Conservation (phyloP, 2,113 vertebrate genomes). For the Mystacornis crossleyi region DNA sequence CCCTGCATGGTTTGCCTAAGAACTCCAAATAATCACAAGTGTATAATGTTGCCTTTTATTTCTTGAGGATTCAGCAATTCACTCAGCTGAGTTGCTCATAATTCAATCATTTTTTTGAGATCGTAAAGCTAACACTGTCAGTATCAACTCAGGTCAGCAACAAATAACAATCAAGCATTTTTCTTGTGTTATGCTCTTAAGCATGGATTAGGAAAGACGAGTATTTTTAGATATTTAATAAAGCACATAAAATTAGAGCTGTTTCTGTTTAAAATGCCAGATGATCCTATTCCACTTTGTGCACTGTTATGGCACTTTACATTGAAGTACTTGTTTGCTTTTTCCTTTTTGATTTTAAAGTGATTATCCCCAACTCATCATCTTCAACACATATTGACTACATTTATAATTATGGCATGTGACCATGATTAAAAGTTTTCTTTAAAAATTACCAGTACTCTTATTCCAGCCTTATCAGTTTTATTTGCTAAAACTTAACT, state of each 20-base stretch:
- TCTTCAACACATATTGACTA: background rate
- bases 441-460: background rate
- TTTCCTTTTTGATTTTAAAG: background rate
- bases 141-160: background rate
- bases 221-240: background rate
- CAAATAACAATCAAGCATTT: background rate
- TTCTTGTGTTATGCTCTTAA: background rate
- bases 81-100: background rate
- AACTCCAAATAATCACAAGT: background rate
- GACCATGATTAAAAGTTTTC: background rate
- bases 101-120: background rate
- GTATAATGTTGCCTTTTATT: background rate
- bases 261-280: background rate
- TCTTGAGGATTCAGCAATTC: background rate
- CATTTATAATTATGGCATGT: background rate
- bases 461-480: background rate
- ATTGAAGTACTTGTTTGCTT: background rate
- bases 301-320: background rate
- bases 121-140: background rate
- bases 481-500: background rate
- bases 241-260: background rate
- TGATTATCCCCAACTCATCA: background rate
- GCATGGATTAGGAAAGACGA: background rate
- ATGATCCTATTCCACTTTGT: background rate
- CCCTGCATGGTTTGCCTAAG: background rate